Evolutionary conservation across 2,797 vertebrate genomes (phyloP).

Genomic region (Eulemur coronatus): DNA sequence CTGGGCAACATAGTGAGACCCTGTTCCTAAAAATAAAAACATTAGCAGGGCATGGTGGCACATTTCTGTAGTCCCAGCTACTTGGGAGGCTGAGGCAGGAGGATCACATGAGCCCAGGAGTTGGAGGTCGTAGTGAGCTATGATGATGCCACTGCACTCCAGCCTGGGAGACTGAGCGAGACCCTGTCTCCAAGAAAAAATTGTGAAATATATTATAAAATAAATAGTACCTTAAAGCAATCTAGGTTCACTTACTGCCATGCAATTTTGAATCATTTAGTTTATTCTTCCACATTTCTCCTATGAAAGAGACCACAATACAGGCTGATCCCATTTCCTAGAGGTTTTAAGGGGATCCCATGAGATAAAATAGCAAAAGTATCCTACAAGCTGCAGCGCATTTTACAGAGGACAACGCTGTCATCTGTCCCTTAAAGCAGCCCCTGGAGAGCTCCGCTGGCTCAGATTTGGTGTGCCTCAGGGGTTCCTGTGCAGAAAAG

Average conservation of each 20-base stretch:
- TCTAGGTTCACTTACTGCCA: rapidly evolving
- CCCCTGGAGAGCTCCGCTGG: rapidly evolving
- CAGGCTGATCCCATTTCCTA: neutral
- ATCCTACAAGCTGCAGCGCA: neutral
- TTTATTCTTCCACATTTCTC: neutral
- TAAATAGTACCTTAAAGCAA: no score
- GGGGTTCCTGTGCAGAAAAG: neutral
- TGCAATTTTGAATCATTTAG: neutral
- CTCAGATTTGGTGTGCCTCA: neutral
- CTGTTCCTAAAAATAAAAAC: neutral
- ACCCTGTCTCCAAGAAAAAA: no score
- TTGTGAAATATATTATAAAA: neutral
- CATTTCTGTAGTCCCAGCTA: neutral
- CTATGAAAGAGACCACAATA: neutral
- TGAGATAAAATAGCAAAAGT: neutral
- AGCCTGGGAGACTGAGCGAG: no score
- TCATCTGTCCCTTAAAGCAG: no score
- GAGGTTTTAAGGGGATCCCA: neutral
- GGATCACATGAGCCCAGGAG: neutral
- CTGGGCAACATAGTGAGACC: neutral
- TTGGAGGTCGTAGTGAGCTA: neutral
- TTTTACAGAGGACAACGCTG: rapidly evolving
- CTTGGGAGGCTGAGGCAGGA: neutral
- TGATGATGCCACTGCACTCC: no score
- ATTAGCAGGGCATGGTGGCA: neutral